These are phyloP conservation scores for Rhabditoides inermis DNA, from an alignment of 2,888 invertebrate species.

Conservation along the genomic window DNA sequence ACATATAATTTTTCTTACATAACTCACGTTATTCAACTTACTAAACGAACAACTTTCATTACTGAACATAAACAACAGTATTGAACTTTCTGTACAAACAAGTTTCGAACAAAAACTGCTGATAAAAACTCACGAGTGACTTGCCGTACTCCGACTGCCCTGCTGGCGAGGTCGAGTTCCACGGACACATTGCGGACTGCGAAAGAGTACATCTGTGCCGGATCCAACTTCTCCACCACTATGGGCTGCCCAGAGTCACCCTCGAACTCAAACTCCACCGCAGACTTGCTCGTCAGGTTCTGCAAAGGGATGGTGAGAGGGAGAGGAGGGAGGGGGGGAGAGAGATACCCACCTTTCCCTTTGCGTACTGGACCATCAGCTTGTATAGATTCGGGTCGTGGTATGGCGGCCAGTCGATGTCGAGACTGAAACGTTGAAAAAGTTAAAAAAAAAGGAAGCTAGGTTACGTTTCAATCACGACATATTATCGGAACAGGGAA, in stretches of 20 bases:
- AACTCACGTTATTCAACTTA: no score
- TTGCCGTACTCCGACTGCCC: constrained; percentile 35
- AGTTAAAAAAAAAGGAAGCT: no score
- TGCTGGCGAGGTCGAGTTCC: constrained; percentile 34
- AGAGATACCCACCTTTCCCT: constrained; percentile 33
- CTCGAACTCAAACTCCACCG: neutral
- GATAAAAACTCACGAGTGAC: constrained; percentile 33
- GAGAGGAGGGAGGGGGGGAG: no score
- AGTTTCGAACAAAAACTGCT: neutral
- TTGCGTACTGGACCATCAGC: constrained; percentile 34
- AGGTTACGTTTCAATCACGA: no score
- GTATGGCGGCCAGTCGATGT: constrained; percentile 33
- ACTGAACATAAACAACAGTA: no score
- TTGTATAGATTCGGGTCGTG: constrained; percentile 38
- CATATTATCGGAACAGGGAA: no score
- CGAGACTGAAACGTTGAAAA: no score
- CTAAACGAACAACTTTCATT: no score
- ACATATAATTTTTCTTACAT: constrained; percentile 1
- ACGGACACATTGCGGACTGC: constrained; percentile 40
- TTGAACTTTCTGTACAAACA: no score
- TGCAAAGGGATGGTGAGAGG: neutral
- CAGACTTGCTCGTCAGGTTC: neutral
- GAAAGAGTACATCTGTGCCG: constrained; percentile 37
- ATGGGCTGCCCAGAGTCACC: constrained; percentile 7
- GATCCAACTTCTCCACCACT: constrained; percentile 34